A percentile compares a stretch with the other conserved stretches of the same genome.
These are phyloP conservation scores for Pygocentrus nattereri DNA, from an alignment of 2,797 vertebrate species.

Conservation along the genomic window DNA sequence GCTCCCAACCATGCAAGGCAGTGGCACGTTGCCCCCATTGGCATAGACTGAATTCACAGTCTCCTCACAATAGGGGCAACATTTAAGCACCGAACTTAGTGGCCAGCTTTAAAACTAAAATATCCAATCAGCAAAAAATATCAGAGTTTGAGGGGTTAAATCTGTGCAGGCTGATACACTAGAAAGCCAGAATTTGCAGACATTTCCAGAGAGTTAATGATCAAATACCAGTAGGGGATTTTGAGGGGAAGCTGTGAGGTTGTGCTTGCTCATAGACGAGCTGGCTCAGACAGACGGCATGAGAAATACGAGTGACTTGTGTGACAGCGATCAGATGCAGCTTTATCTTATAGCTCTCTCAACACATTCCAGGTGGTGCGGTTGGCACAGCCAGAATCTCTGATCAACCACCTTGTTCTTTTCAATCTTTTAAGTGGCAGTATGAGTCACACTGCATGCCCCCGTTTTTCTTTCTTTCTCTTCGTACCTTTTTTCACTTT, in stretches of 20 bases:
- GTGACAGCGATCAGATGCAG: not conserved
- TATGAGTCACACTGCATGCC: constrained; percentile 32
- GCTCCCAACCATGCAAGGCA: too few relatives aligned
- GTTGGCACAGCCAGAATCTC: not conserved
- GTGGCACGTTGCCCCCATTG: too few relatives aligned
- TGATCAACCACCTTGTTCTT: constrained; percentile 15
- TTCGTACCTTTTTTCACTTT: constrained; percentile 22
- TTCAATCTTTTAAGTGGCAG: constrained; percentile 7
- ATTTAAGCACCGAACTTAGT: too few relatives aligned
- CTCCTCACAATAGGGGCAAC: too few relatives aligned
- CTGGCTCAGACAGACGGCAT: not conserved
- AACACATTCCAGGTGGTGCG: not conserved
- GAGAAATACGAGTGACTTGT: not conserved
- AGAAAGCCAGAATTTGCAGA: not conserved
- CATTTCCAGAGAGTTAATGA: not conserved
- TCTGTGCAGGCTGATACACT: not conserved
- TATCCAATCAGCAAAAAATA: too few relatives aligned
- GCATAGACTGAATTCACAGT: too few relatives aligned
- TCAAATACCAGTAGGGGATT: not conserved
- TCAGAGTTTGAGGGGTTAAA: too few relatives aligned
- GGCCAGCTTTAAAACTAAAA: too few relatives aligned
- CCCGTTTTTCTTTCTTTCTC: constrained; percentile 15
- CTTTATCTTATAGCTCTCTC: constrained; percentile 16
- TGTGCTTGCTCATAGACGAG: constrained; percentile 6
- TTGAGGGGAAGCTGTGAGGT: not conserved